phyloP scores from a whole-genome alignment of 2,797 vertebrate species.

The Phalanger gymnotis region DNA sequence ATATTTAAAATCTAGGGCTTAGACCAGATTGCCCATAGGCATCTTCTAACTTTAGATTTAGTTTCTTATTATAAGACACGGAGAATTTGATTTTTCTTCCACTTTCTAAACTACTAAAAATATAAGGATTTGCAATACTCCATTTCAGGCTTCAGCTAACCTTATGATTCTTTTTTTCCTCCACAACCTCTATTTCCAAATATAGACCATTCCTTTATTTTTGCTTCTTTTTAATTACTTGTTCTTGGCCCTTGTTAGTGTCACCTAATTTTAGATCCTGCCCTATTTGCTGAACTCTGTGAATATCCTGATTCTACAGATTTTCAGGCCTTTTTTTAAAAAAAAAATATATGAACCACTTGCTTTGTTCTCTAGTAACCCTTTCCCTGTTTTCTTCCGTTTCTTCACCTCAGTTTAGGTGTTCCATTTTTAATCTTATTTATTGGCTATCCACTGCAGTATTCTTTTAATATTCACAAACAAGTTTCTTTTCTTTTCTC shows the following conservation, averaged over 20 bases:
- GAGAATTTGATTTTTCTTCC: neutral
- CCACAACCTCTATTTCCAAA: neutral
- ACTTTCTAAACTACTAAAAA: constrained; percentile 1
- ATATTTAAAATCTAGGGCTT: neutral
- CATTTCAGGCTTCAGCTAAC: neutral
- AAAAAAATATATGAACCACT: too few relatives aligned
- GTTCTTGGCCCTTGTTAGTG: neutral
- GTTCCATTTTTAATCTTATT: neutral
- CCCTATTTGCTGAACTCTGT: neutral
- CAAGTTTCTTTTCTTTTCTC: neutral
- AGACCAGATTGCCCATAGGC: neutral
- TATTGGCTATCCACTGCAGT: neutral
- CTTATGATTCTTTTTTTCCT: neutral
- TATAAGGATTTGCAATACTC: neutral
- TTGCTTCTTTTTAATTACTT: neutral
- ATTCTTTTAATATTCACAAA: neutral
- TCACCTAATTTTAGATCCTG: neutral
- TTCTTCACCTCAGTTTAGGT: neutral
- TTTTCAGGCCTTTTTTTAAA: neutral
- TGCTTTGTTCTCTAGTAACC: neutral
- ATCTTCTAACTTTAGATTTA: neutral
- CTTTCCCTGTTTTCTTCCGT: neutral
- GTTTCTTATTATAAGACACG: neutral
- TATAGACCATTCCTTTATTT: neutral
- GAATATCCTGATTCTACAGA: neutral